A percentile compares a stretch with the other conserved stretches of the same genome.
Conservation (phyloP, 1,140 invertebrate genomes). For the Neodiprion lecontei region DNA sequence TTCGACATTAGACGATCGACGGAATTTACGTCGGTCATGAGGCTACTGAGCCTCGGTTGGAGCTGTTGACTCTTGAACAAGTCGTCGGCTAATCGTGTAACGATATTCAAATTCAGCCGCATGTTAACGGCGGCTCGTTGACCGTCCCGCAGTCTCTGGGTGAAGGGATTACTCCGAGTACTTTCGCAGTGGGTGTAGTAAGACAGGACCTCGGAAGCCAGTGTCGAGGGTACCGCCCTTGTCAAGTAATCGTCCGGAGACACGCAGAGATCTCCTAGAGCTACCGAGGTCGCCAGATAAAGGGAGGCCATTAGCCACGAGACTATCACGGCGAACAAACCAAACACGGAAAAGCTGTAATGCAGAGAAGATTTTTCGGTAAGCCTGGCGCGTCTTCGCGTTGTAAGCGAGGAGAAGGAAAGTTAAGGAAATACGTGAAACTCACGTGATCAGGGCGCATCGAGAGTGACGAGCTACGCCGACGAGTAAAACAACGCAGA, state of each 20-base stretch:
- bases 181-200: conserved; percentile 87
- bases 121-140: conserved; percentile 77
- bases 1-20: conserved; percentile 67
- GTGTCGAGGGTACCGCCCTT: conserved; percentile 46
- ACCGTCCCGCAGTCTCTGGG: conserved; percentile 75
- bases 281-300: conserved; percentile 81
- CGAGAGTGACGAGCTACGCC: conserved; percentile 83
- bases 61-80: conserved; percentile 70
- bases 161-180: conserved; percentile 79
- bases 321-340: conserved; percentile 86
- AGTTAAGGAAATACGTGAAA: conserved; percentile 25
- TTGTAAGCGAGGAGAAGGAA: background rate
- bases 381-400: conserved; percentile 46
- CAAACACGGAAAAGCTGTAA: conserved; percentile 80
- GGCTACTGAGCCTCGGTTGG: conserved; percentile 73
- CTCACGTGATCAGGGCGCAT: conserved; percentile 82
- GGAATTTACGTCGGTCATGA: conserved; percentile 74
- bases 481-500: conserved; percentile 82
- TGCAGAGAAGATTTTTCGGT: conserved; percentile 46
- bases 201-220: conserved; percentile 70
- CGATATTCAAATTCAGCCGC: conserved; percentile 67
- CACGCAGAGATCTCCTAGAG: conserved; percentile 79
- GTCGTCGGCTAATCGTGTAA: conserved; percentile 68
- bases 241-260: conserved; percentile 69
- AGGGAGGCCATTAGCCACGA: conserved; percentile 87